Evolutionary conservation across 2,888 invertebrate species (phyloP).

Genomic region (Lasius fuliginosus): DNA sequence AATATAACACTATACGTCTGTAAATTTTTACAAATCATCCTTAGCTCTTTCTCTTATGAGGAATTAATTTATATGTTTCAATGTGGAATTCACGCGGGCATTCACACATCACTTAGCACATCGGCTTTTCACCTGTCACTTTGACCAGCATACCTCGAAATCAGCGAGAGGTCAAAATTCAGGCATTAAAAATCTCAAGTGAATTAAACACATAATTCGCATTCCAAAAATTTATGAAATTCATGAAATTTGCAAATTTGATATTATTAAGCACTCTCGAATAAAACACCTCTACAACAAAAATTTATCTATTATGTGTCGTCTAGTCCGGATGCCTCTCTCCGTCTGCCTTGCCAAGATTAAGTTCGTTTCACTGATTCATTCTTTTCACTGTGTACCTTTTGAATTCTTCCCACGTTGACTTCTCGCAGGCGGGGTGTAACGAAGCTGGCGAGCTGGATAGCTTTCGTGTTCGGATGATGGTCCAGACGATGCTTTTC

Average conservation of each 20-base stretch:
- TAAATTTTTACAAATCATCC: background rate
- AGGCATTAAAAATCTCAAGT: background rate
- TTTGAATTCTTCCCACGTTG: background rate
- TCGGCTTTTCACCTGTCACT: conserved; percentile 29
- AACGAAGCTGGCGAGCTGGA: background rate
- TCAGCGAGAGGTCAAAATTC: background rate
- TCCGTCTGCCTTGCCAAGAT: background rate
- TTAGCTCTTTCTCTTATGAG: background rate
- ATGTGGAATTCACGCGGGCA: background rate
- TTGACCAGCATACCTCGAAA: background rate
- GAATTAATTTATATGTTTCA: conserved; percentile 22
- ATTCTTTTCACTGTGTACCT: conserved; percentile 25
- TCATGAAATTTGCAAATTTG: background rate
- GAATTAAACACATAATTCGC: background rate
- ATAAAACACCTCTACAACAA: background rate
- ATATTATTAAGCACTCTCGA: background rate
- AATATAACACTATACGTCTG: background rate
- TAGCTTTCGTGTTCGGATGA: background rate
- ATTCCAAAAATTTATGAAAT: background rate
- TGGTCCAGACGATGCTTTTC: background rate
- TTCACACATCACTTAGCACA: conserved; percentile 10
- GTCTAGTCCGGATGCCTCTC: background rate
- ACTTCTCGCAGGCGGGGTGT: background rate
- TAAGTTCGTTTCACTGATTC: background rate
- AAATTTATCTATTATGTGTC: background rate